A percentile compares a stretch with the other conserved stretches of the same genome.
phyloP scores from a whole-genome alignment of 1,140 invertebrate species.

The Harpegnathos saltator region DNA sequence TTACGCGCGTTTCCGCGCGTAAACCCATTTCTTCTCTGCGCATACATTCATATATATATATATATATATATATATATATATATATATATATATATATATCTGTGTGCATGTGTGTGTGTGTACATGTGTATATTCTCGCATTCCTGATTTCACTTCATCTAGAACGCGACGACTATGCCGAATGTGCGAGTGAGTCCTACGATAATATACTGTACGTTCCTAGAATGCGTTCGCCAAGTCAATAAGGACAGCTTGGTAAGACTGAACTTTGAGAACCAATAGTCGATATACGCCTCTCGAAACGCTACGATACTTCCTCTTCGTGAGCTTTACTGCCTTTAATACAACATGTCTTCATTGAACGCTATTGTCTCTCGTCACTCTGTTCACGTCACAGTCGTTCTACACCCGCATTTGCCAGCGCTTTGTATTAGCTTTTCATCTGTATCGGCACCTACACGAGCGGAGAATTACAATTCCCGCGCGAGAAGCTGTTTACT shows the following conservation, averaged over 20 bases:
- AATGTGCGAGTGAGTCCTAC: constrained; percentile 59
- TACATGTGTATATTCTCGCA: not conserved
- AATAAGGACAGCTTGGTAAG: constrained; percentile 81
- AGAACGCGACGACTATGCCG: constrained; percentile 75
- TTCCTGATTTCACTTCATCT: constrained; percentile 3
- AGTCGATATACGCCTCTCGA: constrained; percentile 17
- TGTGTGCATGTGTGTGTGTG: constrained; percentile 22
- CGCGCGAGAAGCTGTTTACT: not conserved
- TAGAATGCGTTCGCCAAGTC: constrained; percentile 81
- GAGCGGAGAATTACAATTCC: not conserved
- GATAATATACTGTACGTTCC: constrained; percentile 79
- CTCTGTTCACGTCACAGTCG: not conserved
- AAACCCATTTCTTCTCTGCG: constrained; percentile 3
- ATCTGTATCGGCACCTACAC: not conserved
- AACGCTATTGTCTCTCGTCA: not conserved
- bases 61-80: not conserved
- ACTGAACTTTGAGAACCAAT: constrained; percentile 30
- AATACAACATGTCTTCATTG: not conserved
- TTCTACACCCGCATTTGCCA: not conserved
- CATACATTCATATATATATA: constrained; percentile 20
- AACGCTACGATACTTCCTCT: constrained; percentile 10
- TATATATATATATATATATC: too few relatives aligned
- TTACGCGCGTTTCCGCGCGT: not conserved
- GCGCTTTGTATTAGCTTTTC: not conserved
- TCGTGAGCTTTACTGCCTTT: not conserved